These are phyloP conservation scores for Gambelia wislizenii DNA, from an alignment of 2,797 vertebrate species.

Conservation along the genomic window DNA sequence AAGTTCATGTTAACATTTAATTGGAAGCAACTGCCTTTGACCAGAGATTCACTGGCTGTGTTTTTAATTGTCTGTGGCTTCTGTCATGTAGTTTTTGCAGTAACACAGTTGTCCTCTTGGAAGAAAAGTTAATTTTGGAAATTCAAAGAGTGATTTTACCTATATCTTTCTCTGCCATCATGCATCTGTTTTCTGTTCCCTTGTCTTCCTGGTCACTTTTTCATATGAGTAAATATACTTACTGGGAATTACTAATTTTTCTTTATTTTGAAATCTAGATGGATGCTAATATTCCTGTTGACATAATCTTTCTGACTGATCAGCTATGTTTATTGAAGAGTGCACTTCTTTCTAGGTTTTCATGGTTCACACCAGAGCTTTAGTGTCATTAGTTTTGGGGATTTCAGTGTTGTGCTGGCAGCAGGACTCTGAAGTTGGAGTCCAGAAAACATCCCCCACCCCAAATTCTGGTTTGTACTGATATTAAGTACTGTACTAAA, in stretches of 20 bases:
- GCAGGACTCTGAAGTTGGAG: no score
- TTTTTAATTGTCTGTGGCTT: background rate
- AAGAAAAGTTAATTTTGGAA: constrained; percentile 20
- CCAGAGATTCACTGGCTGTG: background rate
- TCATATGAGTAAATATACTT: accelerated
- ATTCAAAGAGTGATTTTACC: background rate
- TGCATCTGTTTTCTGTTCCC: background rate
- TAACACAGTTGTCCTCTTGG: background rate
- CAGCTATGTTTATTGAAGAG: background rate
- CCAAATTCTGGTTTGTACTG: background rate
- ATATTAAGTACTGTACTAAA: background rate
- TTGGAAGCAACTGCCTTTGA: constrained; percentile 1
- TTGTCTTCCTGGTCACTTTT: accelerated
- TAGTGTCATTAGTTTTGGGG: no score
- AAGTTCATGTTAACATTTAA: background rate
- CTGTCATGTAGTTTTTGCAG: background rate
- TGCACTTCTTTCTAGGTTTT: background rate
- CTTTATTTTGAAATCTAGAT: background rate
- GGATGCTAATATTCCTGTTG: background rate
- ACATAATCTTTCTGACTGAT: background rate
- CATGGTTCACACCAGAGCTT: background rate
- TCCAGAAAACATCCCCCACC: no score
- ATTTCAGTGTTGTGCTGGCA: no score
- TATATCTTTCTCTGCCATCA: background rate
- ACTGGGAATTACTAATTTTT: background rate